Evolutionary conservation across 2,113 vertebrate genomes (phyloP), one percentile per base, ranked within the genome.

Genomic region (Bujurquina vittata): DNA sequence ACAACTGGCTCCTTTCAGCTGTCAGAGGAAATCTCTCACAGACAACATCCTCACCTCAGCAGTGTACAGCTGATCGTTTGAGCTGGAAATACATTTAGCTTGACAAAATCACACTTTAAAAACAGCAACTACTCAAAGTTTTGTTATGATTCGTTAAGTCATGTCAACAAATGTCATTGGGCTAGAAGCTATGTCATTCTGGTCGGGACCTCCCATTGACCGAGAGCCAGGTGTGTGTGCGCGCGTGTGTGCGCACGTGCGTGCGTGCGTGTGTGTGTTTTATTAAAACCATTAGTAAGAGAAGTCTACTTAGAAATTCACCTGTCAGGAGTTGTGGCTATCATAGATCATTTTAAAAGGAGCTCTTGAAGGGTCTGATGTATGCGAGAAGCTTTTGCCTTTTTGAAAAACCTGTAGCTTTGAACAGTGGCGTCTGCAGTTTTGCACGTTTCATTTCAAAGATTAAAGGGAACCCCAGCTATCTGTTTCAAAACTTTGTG

Each of bases 1-100:
- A 85, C 83, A 87, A 89, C 31, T 83, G 49, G 55, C 61, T 58
- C 78, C 75, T 87, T 88, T 90, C 84, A 83, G 82, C 58, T 85
- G 61, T 73, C 49, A 65, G 40, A 84, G 73, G 87, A 83, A 77
- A 57, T 81, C 40, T 37, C 69, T 75, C 31, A 33, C 63, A 61
- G 69, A 72, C n/a, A 72, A 58, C 23, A 33, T 61, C 59, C 55
- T 9, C 33, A n/a, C 5, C 54, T 12, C 5, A 77, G 57, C 43
- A 67, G 59, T 18, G 33, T 52, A 37, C 56, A 78, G 75, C 15
- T 7, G 4, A 83, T 57, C 35, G 10, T 76, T 75, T 22, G 10
- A 59, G 55, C 54, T 33, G 43, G 37, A 87, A 72, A 77, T 77
- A 3, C 8, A 26, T 84, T 77, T 17, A 43, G 54, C 9, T 4